Evolutionary conservation across 2,113 vertebrate genomes (phyloP), one percentile per base, ranked within the genome.

Genomic region (Erythrolamprus reginae): DNA sequence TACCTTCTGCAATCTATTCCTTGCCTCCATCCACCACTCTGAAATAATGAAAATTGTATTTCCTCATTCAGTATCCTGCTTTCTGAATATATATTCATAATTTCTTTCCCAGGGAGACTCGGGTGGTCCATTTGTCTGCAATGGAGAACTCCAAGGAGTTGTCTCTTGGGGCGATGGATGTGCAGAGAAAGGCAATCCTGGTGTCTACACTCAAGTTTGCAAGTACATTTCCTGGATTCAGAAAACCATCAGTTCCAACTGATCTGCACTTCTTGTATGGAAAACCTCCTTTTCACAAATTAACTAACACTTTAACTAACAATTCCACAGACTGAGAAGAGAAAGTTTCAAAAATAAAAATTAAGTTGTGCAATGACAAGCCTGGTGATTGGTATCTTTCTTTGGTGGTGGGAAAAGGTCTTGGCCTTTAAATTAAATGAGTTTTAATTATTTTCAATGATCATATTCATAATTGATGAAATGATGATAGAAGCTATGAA

Each of bases 161-260:
- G 97, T 98, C 89, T 98, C 97, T 56, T 98, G 97, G 97, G 97
- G 97, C 28, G 94, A 93, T 0, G 97, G 97, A 52, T 98, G 97
- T 48, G 97, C 97, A 19, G 86, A 88, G 88, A 92, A 93, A 10
- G 86, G 90, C 15, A 92, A 88, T 8, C 98, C 97, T 0, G 97
- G 96, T 0, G 97, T 98, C 86, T 98, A 98, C 48, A 97, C 97
- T 93, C 98, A 96, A 89, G 96, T 98, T 83, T 98, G 97, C 89
- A 96, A 97, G 89, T 98, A 93, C 1, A 83, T 96, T 19, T 2
- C 15, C 56, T 98, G 98, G 98, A 97, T 98, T 84, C 0, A 95
- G 47, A 17, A 94, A 2, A 97, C 93, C 85, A 90, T 98, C 1
- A 94, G 90, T 2, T 86, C 92, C 15, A 91, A 97, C 84, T 95